A percentile compares a stretch with the other conserved stretches of the same genome.
phyloP scores from a whole-genome alignment of 2,888 invertebrate species.

The Drosophila borealis region DNA sequence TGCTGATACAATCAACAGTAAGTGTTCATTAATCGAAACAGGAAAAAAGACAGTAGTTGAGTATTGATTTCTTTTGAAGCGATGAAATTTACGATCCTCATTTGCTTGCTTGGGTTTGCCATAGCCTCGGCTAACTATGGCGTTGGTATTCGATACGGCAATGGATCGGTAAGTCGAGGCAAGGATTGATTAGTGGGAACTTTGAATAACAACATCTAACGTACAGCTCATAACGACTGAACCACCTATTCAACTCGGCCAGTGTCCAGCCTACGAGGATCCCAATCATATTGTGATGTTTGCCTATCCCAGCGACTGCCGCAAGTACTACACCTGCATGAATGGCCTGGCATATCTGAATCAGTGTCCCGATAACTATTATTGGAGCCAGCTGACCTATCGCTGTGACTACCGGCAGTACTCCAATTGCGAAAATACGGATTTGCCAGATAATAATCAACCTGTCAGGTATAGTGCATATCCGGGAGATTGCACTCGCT shows the following conservation, averaged over 20 bases:
- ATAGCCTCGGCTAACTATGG: not conserved
- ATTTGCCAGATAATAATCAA: not conserved
- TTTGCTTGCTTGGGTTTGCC: slow-evolving; percentile 23
- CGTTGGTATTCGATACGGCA: not conserved
- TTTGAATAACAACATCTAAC: not conserved
- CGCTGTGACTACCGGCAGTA: slow-evolving; percentile 74
- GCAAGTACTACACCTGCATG: slow-evolving; percentile 76
- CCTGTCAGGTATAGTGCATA: slow-evolving; percentile 53
- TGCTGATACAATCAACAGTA: slow-evolving; percentile 28
- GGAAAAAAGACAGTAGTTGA: too few species aligned
- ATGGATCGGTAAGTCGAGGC: slow-evolving; percentile 27
- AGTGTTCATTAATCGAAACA: not conserved
- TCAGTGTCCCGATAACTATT: slow-evolving; percentile 70
- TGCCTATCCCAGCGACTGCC: slow-evolving; percentile 69
- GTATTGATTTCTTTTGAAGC: slow-evolving; percentile 10
- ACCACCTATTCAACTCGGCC: slow-evolving; percentile 3
- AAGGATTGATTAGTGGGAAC: not conserved
- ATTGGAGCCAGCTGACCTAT: slow-evolving; percentile 72
- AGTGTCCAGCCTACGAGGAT: slow-evolving; percentile 71
- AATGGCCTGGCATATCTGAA: slow-evolving; percentile 61
- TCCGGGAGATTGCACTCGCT: slow-evolving; percentile 73
- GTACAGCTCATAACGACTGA: slow-evolving; percentile 12
- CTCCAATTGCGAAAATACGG: slow-evolving; percentile 57
- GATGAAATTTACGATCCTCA: slow-evolving; percentile 11
- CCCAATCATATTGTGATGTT: slow-evolving; percentile 67